Evolutionary conservation across 2,113 vertebrate genomes (phyloP).

Genomic region (Eudyptes chrysolophus): DNA sequence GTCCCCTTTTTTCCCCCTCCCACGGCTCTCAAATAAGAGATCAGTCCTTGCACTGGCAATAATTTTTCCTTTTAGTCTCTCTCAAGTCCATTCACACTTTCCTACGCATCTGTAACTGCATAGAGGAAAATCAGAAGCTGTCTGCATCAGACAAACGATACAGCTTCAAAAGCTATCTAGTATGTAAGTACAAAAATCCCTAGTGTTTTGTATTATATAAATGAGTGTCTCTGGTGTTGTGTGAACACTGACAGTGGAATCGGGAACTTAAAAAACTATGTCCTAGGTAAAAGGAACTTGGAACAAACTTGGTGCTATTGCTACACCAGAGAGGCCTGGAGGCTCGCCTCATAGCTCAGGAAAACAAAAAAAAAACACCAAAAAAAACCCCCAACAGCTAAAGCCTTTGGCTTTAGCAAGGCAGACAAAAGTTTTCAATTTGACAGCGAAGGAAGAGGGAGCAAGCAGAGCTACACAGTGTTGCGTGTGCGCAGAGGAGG

Average conservation of each 20-base stretch:
- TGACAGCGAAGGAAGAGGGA: background rate
- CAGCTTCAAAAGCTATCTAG: background rate
- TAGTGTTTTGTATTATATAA: background rate
- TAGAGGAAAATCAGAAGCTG: background rate
- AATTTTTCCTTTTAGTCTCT: background rate
- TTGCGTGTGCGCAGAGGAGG: background rate
- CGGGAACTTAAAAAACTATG: background rate
- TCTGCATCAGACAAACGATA: fast-evolving
- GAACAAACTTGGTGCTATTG: background rate
- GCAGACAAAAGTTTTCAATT: background rate
- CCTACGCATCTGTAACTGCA: background rate
- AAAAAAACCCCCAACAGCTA: background rate
- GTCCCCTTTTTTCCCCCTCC: background rate
- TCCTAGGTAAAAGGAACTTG: background rate
- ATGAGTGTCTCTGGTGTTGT: background rate
- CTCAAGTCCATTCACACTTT: background rate
- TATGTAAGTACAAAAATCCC: background rate
- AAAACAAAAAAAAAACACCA: background rate
- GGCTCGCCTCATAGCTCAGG: background rate
- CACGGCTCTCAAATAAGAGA: background rate
- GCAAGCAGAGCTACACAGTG: background rate
- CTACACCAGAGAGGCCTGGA: background rate
- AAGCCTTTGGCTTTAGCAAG: background rate
- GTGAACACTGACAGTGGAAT: background rate
- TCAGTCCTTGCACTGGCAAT: background rate